phyloP scores from a whole-genome alignment of 1,140 invertebrate genomes.

The Dendroctonus valens region DNA sequence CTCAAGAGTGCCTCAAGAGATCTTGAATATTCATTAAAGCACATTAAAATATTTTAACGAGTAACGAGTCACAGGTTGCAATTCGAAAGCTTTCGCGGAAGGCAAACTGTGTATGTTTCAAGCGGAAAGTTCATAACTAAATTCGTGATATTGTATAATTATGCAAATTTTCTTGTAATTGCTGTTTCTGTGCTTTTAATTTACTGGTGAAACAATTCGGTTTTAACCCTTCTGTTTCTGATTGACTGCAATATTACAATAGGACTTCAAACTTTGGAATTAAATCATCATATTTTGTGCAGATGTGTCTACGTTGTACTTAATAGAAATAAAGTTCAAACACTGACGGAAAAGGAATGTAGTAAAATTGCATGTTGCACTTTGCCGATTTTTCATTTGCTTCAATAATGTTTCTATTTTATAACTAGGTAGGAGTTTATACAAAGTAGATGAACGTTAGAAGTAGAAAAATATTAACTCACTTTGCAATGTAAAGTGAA shows the following conservation, averaged over 20 bases:
- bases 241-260: neutral
- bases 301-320: too few species aligned
- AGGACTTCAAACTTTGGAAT: too few species aligned
- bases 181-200: constrained; percentile 27
- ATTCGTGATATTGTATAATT: constrained; percentile 45
- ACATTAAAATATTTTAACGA: constrained; percentile 48
- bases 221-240: constrained; percentile 19
- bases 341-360: too few species aligned
- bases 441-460: too few species aligned
- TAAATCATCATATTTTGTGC: too few species aligned
- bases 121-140: constrained; percentile 35
- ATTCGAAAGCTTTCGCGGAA: constrained; percentile 23
- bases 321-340: too few species aligned
- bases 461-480: too few species aligned
- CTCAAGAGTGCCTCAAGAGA: neutral
- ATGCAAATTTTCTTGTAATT: constrained; percentile 41
- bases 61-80: constrained; percentile 34
- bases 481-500: too few species aligned
- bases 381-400: too few species aligned
- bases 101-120: constrained; percentile 36
- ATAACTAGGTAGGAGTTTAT: too few species aligned
- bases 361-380: too few species aligned
- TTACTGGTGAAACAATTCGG: constrained; percentile 10
- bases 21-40: constrained; percentile 43
- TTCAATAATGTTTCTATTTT: too few species aligned